A percentile compares a stretch with the other conserved stretches of the same genome.
These are phyloP conservation scores for Dunckerocampus dactyliophorus DNA, from an alignment of 2,113 vertebrate genomes.

Conservation along the genomic window DNA sequence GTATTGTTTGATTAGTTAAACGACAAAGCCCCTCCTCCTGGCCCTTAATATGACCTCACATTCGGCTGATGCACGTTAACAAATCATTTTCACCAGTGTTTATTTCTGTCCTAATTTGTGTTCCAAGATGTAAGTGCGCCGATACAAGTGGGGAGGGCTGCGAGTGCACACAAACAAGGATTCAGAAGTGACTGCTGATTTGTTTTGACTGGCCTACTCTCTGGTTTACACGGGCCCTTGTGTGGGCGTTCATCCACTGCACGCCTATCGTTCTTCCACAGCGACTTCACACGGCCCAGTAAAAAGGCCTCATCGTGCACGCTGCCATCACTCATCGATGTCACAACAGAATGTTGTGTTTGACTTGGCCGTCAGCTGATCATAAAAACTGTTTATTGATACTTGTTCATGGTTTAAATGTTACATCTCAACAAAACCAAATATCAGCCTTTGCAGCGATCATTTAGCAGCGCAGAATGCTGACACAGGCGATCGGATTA, in stretches of 20 bases:
- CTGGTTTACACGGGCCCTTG: constrained; percentile 46
- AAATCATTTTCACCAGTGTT: neutral
- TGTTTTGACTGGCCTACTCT: constrained; percentile 50
- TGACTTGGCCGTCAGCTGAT: constrained; percentile 14
- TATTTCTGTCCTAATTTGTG: neutral
- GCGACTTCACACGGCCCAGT: constrained; percentile 38
- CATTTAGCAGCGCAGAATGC: constrained; percentile 1
- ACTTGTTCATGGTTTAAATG: constrained; percentile 24
- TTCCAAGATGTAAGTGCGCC: neutral
- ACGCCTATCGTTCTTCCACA: constrained; percentile 40
- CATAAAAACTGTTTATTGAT: constrained; percentile 44
- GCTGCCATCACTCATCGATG: constrained; percentile 14
- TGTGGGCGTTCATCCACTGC: constrained; percentile 52
- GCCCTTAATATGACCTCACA: no score
- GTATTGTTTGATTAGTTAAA: no score
- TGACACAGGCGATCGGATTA: constrained; percentile 12
- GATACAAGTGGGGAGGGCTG: neutral
- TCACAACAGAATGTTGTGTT: constrained; percentile 43
- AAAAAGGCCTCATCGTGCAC: neutral
- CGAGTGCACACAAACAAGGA: constrained; percentile 20
- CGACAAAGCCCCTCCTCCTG: no score
- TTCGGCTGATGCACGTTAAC: neutral
- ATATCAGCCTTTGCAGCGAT: constrained; percentile 13
- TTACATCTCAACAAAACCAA: constrained; percentile 20
- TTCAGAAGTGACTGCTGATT: constrained; percentile 44